phyloP scores from a whole-genome alignment of 2,113 vertebrate genomes.

The Myxocyprinus asiaticus region DNA sequence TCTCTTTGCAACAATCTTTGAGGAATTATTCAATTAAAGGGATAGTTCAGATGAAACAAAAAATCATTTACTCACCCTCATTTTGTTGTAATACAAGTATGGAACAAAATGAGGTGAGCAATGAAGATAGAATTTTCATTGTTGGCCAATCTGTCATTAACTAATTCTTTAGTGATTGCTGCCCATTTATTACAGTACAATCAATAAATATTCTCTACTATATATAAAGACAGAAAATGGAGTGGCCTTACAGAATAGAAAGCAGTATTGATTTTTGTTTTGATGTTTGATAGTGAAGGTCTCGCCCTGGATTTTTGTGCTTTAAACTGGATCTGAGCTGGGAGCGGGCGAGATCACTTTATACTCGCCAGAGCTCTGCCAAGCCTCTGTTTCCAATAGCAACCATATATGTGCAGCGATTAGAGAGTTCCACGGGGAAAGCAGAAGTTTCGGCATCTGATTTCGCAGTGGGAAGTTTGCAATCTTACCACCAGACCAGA shows the following conservation, averaged over 20 bases:
- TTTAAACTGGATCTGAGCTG: constrained; percentile 28
- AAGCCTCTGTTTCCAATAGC: constrained; percentile 54
- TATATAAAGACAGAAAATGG: constrained; percentile 55
- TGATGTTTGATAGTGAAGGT: constrained; percentile 7
- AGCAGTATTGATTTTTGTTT: constrained; percentile 19
- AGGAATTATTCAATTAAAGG: neutral
- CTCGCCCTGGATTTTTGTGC: neutral
- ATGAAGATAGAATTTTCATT: too few species aligned
- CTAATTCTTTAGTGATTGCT: neutral
- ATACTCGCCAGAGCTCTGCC: constrained; percentile 7
- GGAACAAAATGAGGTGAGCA: too few species aligned
- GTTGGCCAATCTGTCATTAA: too few species aligned
- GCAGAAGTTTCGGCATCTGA: constrained; percentile 49
- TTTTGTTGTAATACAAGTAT: too few species aligned
- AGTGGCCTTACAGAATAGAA: neutral
- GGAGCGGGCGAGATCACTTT: constrained; percentile 14
- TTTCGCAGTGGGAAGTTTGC: constrained; percentile 14
- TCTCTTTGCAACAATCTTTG: constrained; percentile 1
- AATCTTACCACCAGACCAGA: constrained; percentile 4
- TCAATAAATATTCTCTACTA: neutral
- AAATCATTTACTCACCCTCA: too few species aligned
- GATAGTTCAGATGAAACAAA: too few species aligned
- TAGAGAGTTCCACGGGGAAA: neutral
- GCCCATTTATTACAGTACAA: neutral
- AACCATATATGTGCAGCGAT: constrained; percentile 45